Evolutionary conservation across 2,888 invertebrate species (phyloP).

Genomic region (Cerceris rybyensis): DNA sequence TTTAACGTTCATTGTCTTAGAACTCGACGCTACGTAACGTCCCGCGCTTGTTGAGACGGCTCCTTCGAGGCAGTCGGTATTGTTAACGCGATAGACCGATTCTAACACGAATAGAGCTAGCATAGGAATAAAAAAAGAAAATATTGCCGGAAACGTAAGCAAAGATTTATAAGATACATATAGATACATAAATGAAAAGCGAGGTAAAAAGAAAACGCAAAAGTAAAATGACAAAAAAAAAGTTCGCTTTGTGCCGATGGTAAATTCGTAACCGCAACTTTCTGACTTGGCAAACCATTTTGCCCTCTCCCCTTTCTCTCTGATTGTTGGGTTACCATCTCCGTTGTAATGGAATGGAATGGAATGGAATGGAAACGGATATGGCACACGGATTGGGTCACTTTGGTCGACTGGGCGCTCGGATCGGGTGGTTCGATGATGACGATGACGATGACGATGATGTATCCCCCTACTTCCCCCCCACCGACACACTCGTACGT

Average conservation of each 20-base stretch:
- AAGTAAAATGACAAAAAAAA: constrained; percentile 67
- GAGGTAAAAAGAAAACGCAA: constrained; percentile 42
- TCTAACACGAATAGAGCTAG: constrained; percentile 55
- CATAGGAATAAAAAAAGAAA: constrained; percentile 35
- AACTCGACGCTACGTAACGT: constrained; percentile 20
- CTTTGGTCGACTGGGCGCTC: constrained; percentile 74
- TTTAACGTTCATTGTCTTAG: constrained; percentile 15
- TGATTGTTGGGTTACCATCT: constrained; percentile 86
- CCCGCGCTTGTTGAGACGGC: constrained; percentile 48
- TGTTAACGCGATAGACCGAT: constrained; percentile 43
- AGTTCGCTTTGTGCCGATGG: constrained; percentile 80
- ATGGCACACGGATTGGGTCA: constrained; percentile 76
- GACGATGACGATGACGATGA: constrained; percentile 58
- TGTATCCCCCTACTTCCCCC: constrained; percentile 64
- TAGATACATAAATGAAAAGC: constrained; percentile 30
- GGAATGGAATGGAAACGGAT: constrained; percentile 74
- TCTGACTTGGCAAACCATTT: constrained; percentile 86
- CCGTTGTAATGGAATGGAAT: constrained; percentile 82
- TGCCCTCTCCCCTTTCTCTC: constrained; percentile 86
- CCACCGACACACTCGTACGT: constrained; percentile 68
- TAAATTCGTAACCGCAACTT: constrained; percentile 81
- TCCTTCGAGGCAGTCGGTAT: constrained; percentile 51
- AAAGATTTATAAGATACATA: no score
- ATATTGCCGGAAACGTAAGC: constrained; percentile 17
- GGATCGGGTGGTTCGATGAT: constrained; percentile 67